These are phyloP conservation scores for Chrysochloris asiatica DNA, from an alignment of 2,113 vertebrate species.

Conservation along the genomic window DNA sequence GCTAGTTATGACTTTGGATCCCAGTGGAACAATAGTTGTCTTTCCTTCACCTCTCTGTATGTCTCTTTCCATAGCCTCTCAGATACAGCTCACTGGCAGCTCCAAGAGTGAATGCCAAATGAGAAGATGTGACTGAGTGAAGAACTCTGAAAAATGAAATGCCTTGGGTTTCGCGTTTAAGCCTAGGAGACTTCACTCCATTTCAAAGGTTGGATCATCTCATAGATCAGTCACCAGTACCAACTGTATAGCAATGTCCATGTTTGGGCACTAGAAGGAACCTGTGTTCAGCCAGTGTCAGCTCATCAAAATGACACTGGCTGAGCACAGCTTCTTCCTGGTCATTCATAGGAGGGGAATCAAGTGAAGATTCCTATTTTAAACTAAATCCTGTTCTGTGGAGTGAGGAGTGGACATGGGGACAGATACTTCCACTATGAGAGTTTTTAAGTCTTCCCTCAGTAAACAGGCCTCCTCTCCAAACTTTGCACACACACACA, in stretches of 20 bases:
- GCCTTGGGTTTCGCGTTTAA: constrained; percentile 35
- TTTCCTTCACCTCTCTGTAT: constrained; percentile 45
- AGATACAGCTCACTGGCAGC: constrained; percentile 60
- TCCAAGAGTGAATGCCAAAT: constrained; percentile 45
- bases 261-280: neutral
- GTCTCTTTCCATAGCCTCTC: constrained; percentile 69
- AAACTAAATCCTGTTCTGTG: constrained; percentile 45
- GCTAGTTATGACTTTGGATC: constrained; percentile 63
- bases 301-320: too few species aligned
- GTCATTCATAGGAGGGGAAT: neutral
- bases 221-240: neutral
- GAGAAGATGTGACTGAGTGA: constrained; percentile 53
- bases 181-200: neutral
- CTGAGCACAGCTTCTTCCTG: too few species aligned
- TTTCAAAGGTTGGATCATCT: neutral
- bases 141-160: constrained; percentile 60
- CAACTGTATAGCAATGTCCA: neutral
- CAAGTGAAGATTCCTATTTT: constrained; percentile 40
- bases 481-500: constrained; percentile 9
- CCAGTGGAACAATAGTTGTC: constrained; percentile 54
- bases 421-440: constrained; percentile 51
- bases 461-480: constrained; percentile 58
- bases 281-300: constrained; percentile 11
- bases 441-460: constrained; percentile 82
- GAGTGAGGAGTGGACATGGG: neutral